Conservation (phyloP, 2,888 invertebrate genomes). For the Drosophila tanythrix region DNA sequence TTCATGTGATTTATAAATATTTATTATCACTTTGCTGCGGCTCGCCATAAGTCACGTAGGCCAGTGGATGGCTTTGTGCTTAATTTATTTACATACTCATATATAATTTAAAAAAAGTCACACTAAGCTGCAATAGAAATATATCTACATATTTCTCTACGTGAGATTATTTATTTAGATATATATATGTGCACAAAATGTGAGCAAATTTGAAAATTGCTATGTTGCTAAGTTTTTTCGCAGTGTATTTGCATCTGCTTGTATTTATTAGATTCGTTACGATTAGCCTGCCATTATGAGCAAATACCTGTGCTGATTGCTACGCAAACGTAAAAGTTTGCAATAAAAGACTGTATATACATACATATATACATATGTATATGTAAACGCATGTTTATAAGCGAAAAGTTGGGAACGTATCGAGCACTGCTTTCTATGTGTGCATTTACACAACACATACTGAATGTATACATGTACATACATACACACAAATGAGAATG, state of each 20-base stretch:
- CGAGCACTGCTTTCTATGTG: constrained; percentile 8
- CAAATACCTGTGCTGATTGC: constrained; percentile 19
- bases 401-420: constrained; percentile 5
- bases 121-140: constrained; percentile 1
- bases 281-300: constrained; percentile 15
- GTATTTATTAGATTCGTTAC: constrained; percentile 10
- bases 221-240: background rate
- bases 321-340: constrained; percentile 4
- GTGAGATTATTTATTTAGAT: background rate
- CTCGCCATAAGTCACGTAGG: constrained; percentile 43
- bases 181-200: background rate
- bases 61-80: constrained; percentile 20
- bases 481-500: background rate
- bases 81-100: constrained; percentile 3
- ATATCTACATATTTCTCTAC: background rate
- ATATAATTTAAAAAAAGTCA: background rate
- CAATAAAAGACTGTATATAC: background rate
- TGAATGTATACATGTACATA: background rate
- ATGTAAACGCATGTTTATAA: background rate
- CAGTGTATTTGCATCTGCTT: constrained; percentile 22
- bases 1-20: constrained; percentile 7
- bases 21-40: constrained; percentile 16
- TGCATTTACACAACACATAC: background rate
- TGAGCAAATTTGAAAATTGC: background rate
- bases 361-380: background rate